phyloP scores from a whole-genome alignment of 2,888 invertebrate species.

The Micropterix aruncella region DNA sequence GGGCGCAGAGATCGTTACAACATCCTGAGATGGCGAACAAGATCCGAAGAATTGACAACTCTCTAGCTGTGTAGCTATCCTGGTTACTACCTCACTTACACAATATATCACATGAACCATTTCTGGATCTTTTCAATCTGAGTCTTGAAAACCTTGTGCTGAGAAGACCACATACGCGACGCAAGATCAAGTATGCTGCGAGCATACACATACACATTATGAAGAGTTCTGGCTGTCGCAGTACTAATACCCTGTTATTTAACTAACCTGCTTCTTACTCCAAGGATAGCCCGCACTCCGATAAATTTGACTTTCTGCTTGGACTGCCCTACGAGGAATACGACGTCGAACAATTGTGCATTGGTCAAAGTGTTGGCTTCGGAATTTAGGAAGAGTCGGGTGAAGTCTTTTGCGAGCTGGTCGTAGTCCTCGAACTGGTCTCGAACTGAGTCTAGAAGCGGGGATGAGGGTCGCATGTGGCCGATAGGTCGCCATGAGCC shows the following conservation, averaged over 20 bases:
- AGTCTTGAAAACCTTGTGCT: too few relatives aligned
- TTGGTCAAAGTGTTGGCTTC: constrained; percentile 66
- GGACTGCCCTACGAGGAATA: constrained; percentile 81
- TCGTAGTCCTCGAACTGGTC: constrained; percentile 93
- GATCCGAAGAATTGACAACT: too few relatives aligned
- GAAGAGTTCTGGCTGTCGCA: too few relatives aligned
- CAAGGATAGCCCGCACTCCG: constrained; percentile 82
- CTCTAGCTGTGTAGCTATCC: too few relatives aligned
- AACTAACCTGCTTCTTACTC: constrained; percentile 71
- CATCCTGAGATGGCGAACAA: too few relatives aligned
- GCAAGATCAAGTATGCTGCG: too few relatives aligned
- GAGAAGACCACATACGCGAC: too few relatives aligned
- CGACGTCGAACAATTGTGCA: constrained; percentile 78
- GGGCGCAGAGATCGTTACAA: too few relatives aligned
- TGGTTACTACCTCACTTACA: too few relatives aligned
- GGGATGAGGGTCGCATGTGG: constrained; percentile 89
- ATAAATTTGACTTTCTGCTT: constrained; percentile 85
- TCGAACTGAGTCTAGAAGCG: constrained; percentile 79
- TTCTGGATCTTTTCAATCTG: too few relatives aligned
- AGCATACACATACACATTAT: too few relatives aligned
- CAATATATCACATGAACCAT: too few relatives aligned
- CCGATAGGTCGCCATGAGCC: constrained; percentile 90
- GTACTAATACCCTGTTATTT: constrained; percentile 55
- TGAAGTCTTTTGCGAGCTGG: constrained; percentile 85
- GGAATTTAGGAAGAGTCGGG: constrained; percentile 73